These are phyloP conservation scores for Tigriopus japonicus DNA, from an alignment of 1,140 invertebrate species.

Conservation along the genomic window DNA sequence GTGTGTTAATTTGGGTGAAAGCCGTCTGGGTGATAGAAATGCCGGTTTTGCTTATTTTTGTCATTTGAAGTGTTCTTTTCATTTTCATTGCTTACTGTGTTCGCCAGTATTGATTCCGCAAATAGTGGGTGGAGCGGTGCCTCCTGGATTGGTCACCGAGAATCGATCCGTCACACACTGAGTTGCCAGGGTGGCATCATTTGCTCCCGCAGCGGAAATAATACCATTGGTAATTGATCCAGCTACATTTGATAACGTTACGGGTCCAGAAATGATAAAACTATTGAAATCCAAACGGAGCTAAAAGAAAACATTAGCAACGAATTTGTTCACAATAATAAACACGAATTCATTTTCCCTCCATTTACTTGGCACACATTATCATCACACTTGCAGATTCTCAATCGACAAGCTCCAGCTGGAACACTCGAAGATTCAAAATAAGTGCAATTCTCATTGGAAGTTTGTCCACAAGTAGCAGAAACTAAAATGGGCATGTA, in stretches of 20 bases:
- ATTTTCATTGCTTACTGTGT: not conserved
- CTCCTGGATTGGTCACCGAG: conserved; percentile 1
- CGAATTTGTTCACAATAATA: too few species aligned
- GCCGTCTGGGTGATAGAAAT: too few species aligned
- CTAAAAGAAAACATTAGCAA: too few species aligned
- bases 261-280: not conserved
- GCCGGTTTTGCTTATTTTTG: too few species aligned
- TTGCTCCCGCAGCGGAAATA: too few species aligned
- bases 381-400: conserved; percentile 3
- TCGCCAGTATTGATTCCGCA: conserved; percentile 7
- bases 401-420: not conserved
- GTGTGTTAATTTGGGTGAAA: too few species aligned
- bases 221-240: too few species aligned
- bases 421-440: not conserved
- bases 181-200: not conserved
- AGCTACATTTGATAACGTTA: not conserved
- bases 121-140: not conserved
- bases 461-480: not conserved
- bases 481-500: not conserved
- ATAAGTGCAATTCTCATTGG: conserved; percentile 9
- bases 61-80: too few species aligned
- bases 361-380: not conserved
- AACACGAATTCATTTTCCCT: too few species aligned
- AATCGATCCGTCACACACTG: conserved; percentile 3
- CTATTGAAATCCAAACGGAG: conserved; percentile 3